These are phyloP conservation scores for Cydia pomonella DNA, from an alignment of 1,140 invertebrate genomes.

Conservation along the genomic window DNA sequence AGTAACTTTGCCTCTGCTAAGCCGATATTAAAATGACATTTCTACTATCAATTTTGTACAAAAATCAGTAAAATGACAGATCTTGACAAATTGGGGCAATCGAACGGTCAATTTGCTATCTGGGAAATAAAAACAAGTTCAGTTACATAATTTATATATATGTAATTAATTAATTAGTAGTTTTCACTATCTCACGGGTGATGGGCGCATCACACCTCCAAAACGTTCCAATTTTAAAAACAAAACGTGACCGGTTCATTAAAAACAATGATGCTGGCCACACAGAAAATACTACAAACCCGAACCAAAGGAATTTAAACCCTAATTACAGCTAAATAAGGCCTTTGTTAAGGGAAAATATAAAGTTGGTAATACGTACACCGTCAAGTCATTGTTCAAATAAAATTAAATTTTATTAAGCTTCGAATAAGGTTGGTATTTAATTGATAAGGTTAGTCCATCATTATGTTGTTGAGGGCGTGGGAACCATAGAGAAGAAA, in stretches of 20 bases:
- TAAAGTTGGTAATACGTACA: not conserved
- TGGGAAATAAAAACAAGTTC: too few relatives aligned
- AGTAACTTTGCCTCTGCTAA: too few relatives aligned
- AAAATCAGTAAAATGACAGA: too few relatives aligned
- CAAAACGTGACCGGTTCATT: constrained; percentile 31
- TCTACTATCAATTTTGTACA: not conserved
- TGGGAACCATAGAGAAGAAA: constrained; percentile 13
- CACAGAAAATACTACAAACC: not conserved
- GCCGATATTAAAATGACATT: too few relatives aligned
- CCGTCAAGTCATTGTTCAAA: not conserved
- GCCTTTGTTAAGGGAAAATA: not conserved
- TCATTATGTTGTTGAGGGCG: constrained; percentile 27
- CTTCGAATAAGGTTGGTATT: not conserved
- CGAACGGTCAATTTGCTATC: too few relatives aligned
- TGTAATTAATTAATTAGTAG: not conserved
- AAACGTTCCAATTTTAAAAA: constrained; percentile 20
- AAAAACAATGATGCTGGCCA: constrained; percentile 28
- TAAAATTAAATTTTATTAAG: not conserved
- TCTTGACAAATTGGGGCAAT: too few relatives aligned
- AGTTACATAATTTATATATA: not conserved
- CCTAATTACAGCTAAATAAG: not conserved
- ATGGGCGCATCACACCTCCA: not conserved
- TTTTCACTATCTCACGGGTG: not conserved
- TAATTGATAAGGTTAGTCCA: not conserved
- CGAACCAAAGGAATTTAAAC: not conserved